phyloP scores from a whole-genome alignment of 2,888 invertebrate species.

The Drosophila hamatofila region DNA sequence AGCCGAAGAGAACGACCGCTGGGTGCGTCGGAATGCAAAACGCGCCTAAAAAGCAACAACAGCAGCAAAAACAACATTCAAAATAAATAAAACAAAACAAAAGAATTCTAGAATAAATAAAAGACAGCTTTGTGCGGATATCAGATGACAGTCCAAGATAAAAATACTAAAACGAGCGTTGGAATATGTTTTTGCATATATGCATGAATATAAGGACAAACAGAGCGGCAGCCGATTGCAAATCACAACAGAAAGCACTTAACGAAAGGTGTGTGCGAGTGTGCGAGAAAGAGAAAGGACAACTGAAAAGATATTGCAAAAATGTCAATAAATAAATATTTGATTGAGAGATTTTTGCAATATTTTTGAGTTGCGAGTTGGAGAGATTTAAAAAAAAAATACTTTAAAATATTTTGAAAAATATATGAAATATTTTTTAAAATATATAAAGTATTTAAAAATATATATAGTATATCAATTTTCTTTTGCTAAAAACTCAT shows the following conservation, averaged over 20 bases:
- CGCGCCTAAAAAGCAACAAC: conserved; percentile 52
- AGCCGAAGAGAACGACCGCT: conserved; percentile 66
- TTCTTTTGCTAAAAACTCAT: background rate
- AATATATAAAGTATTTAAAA: background rate
- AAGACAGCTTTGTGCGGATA: conserved; percentile 46
- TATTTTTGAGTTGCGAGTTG: conserved; percentile 14
- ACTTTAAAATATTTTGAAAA: background rate
- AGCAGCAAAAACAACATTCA: conserved; percentile 20
- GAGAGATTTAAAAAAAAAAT: background rate
- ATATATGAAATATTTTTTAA: background rate
- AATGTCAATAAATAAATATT: conserved; percentile 2
- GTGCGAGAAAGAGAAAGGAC: conserved; percentile 30
- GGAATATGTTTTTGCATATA: conserved; percentile 45
- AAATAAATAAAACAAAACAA: conserved; percentile 38
- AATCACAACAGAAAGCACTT: conserved; percentile 47
- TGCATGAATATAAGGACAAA: conserved; percentile 50
- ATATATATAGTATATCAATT: background rate
- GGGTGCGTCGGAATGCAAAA: conserved; percentile 73
- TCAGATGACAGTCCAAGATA: conserved; percentile 66
- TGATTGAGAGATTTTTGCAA: conserved; percentile 11
- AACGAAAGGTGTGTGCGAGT: conserved; percentile 59
- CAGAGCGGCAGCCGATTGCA: conserved; percentile 42
- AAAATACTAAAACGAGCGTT: conserved; percentile 51
- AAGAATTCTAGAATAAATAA: conserved; percentile 53
- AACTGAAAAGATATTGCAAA: conserved; percentile 46